Base-by-base conservation (phyloP, 2,113 vertebrate species). In the Rattus rattus region DNA sequence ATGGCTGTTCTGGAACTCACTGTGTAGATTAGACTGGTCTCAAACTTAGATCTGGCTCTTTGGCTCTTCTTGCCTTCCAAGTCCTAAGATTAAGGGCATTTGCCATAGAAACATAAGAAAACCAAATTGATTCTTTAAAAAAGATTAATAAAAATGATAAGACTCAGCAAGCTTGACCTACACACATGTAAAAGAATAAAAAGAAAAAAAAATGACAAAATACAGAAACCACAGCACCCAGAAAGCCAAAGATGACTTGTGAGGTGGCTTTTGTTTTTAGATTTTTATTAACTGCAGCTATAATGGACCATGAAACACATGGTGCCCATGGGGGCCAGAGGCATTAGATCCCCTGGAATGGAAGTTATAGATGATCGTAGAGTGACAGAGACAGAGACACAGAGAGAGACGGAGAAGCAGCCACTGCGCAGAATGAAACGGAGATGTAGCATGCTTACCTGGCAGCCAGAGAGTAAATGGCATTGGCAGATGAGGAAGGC, bases 381-480 rank as follows among this genome's bases (percentile, higher is more conserved):
- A 43, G 43, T 2, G 43, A 43, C 2, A 43, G 43, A 43, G 43
- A 43, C 2, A 43, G 43, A 43, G 43, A 43, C 43, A 43, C 2
- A 43, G 43, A 43, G 2, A 43, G 43, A 43, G 43, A 43, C 43
- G 3, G 43, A 43, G 43, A 43, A 43, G 43, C 43, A 43, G 43
- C 43, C 85, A 83, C 28, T 79, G 13, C 33, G 47, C 6, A 2
- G 17, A 61, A 86, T 47, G n/a, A 88, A 94, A 79, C n/a, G 20
- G 0, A 83, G 54, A 12, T 75, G 84, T 47, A 93, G 72, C 54
- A 81, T 70, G 94, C 97, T 96, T 97, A 99, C 99, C 99, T 99
- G 98, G 95, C 96, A 77, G 99, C 99, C 98, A 99, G 98, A 52
- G 99, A 97, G 91, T 99, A 99, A 98, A 99, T 99, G 80, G 99